Conservation (phyloP, 2,113 vertebrate genomes). For the Coregonus clupeaformis region DNA sequence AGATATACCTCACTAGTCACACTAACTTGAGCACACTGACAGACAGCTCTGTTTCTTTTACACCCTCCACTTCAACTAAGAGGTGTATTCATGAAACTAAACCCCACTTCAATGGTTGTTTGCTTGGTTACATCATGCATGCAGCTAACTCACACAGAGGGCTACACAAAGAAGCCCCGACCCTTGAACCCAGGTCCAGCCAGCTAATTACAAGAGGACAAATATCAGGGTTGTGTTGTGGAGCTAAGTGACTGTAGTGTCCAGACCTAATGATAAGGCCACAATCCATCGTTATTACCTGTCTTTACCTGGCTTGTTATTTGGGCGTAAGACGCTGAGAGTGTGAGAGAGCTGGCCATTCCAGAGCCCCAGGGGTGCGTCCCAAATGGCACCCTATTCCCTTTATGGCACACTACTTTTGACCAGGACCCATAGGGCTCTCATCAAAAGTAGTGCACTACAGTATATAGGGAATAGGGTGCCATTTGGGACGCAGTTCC, state of each 20-base stretch:
- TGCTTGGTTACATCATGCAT: not conserved
- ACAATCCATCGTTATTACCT: slow-evolving; percentile 36
- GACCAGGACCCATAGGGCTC: no score
- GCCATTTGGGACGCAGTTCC: no score
- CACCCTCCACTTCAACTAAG: not conserved
- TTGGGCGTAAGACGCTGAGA: slow-evolving; percentile 39
- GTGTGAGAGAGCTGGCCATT: slow-evolving; percentile 23
- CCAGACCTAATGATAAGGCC: slow-evolving; percentile 39
- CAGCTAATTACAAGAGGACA: slow-evolving; percentile 44
- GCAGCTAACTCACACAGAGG: not conserved
- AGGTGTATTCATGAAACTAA: not conserved
- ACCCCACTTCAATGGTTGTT: not conserved
- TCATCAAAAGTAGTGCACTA: no score
- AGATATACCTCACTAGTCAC: not conserved
- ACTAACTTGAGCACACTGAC: not conserved
- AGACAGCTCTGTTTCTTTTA: not conserved
- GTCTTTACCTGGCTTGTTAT: slow-evolving; percentile 42
- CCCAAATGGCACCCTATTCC: no score
- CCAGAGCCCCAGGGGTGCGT: not conserved
- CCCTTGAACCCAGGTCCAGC: slow-evolving; percentile 2
- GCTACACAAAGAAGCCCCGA: not conserved
- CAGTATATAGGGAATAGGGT: no score
- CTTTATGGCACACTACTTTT: no score
- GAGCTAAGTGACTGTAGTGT: slow-evolving; percentile 33
- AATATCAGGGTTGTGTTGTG: slow-evolving; percentile 32